These are phyloP conservation scores for Alentia gelatinosa DNA, from an alignment of 2,888 invertebrate species.

Conservation along the genomic window DNA sequence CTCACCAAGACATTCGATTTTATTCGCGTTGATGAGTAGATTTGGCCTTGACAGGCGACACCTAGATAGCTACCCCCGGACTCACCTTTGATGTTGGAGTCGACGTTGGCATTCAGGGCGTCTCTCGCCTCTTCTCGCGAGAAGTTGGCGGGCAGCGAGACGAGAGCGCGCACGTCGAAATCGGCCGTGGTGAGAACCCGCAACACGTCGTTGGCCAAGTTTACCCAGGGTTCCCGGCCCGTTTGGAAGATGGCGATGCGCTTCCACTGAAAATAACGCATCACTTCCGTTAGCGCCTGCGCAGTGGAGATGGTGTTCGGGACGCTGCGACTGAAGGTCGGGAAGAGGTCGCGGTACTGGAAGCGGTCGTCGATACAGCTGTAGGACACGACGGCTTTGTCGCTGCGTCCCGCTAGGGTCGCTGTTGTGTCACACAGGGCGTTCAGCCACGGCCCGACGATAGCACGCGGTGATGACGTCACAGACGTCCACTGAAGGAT, in stretches of 20 bases:
- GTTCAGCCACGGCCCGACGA: not conserved
- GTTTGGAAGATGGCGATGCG: not conserved
- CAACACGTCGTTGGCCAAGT: not conserved
- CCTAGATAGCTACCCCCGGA: not conserved
- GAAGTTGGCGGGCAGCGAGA: not conserved
- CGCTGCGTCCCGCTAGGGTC: not conserved
- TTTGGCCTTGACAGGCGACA: no score
- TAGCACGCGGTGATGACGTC: not conserved
- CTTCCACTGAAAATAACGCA: conserved; percentile 21
- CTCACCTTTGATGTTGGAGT: conserved; percentile 9
- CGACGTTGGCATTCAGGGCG: not conserved
- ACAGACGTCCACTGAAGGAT: not conserved
- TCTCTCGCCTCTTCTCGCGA: not conserved
- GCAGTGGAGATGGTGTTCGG: not conserved
- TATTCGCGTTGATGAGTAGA: no score
- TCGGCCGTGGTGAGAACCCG: not conserved
- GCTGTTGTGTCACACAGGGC: not conserved
- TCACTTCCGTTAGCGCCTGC: not conserved
- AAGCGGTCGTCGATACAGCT: conserved; percentile 32
- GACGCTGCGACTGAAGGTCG: not conserved
- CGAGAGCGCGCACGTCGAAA: conserved; percentile 18
- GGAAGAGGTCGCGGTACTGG: not conserved
- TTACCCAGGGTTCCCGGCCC: not conserved
- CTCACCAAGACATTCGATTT: no score
- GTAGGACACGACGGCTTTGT: not conserved